Conservation (phyloP, 1,140 invertebrate genomes). For the Tribolium madens region DNA sequence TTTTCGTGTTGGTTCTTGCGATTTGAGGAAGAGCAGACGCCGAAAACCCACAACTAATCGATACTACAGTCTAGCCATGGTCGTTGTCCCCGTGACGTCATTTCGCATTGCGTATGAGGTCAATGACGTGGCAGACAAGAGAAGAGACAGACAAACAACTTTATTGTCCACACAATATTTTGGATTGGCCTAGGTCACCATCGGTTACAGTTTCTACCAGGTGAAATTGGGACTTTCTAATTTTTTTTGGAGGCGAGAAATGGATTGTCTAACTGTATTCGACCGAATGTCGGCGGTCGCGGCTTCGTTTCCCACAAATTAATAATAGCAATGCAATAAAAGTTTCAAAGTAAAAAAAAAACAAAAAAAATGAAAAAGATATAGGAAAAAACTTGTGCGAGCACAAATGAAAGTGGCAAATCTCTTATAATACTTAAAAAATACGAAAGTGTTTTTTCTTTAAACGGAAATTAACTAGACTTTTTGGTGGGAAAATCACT, state of each 20-base stretch:
- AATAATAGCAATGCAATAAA: too few relatives aligned
- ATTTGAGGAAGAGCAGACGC: conserved; percentile 41
- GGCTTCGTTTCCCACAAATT: too few relatives aligned
- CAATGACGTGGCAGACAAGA: conserved; percentile 41
- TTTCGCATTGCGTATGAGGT: conserved; percentile 44
- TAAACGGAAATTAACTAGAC: too few relatives aligned
- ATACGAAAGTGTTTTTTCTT: too few relatives aligned
- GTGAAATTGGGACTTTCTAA: neutral
- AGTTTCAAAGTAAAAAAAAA: too few relatives aligned
- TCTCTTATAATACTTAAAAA: too few relatives aligned
- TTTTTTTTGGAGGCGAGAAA: neutral
- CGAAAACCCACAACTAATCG: conserved; percentile 42
- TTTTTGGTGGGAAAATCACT: too few relatives aligned
- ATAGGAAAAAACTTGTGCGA: too few relatives aligned
- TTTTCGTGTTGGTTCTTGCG: conserved; percentile 30
- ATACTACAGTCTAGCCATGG: conserved; percentile 41
- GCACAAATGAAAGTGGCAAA: too few relatives aligned
- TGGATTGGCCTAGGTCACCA: conserved; percentile 29
- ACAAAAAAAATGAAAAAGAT: too few relatives aligned
- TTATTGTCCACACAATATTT: conserved; percentile 39
- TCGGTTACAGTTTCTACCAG: neutral
- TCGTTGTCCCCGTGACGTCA: conserved; percentile 44
- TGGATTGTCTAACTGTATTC: neutral
- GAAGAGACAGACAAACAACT: conserved; percentile 28
- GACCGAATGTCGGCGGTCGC: too few relatives aligned